Evolutionary conservation across 1,140 invertebrate genomes (phyloP).

Genomic region (Varroa destructor): DNA sequence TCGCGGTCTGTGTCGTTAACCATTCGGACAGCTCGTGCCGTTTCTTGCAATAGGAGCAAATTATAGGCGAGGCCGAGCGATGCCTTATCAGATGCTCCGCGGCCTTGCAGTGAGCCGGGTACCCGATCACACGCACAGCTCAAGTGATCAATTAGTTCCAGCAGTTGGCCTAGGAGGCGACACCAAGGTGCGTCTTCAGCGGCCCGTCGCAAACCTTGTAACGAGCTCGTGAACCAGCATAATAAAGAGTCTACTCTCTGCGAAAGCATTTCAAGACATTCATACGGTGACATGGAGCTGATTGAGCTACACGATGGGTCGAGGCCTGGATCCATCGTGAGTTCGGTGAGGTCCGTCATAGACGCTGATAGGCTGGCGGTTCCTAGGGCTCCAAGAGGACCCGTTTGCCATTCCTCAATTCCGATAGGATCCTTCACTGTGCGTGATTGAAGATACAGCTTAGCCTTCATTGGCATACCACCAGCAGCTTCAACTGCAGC

Average conservation of each 20-base stretch:
- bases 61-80: constrained; percentile 23
- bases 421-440: background rate
- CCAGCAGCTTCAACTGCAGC: constrained; percentile 22
- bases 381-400: background rate
- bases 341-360: constrained; percentile 12
- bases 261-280: constrained; percentile 21
- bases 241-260: constrained; percentile 4
- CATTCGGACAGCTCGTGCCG: constrained; percentile 13
- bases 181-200: constrained; percentile 18
- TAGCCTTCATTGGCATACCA: constrained; percentile 17
- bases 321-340: background rate
- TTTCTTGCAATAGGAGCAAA: constrained; percentile 17
- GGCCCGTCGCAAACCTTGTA: constrained; percentile 2
- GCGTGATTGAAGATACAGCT: constrained; percentile 11
- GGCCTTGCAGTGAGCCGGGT: background rate
- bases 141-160: constrained; percentile 17
- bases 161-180: constrained; percentile 12
- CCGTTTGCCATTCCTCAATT: no score
- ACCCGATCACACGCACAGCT: constrained; percentile 26
- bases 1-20: constrained; percentile 20
- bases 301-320: background rate
- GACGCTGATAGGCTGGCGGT: constrained; percentile 3
- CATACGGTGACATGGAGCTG: constrained; percentile 1
- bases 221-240: constrained; percentile 12
- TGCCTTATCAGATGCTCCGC: constrained; percentile 12